Evolutionary conservation across 2,888 invertebrate genomes (phyloP).

Genomic region (Cephus rjabovi): DNA sequence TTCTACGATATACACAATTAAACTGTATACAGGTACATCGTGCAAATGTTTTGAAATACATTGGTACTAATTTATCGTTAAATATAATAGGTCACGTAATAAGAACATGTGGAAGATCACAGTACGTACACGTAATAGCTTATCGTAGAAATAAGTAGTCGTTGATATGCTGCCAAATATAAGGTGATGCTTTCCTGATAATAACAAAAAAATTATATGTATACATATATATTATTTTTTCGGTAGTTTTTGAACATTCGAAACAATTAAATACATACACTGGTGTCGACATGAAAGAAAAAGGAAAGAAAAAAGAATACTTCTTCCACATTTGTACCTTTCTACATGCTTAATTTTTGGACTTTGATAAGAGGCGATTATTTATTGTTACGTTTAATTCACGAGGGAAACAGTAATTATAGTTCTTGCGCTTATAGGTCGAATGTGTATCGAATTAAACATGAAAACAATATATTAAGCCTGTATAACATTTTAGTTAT

Average conservation of each 20-base stretch:
- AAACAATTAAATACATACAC: background rate
- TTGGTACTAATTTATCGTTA: background rate
- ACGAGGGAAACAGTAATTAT: background rate
- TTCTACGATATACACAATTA: background rate
- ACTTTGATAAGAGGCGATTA: background rate
- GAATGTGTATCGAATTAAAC: background rate
- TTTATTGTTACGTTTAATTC: background rate
- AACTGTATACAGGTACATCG: background rate
- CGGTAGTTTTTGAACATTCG: background rate
- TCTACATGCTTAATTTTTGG: background rate
- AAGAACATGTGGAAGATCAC: background rate
- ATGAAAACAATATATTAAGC: background rate
- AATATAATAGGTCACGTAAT: constrained; percentile 1
- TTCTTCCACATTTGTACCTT: constrained; percentile 3
- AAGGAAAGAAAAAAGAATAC: background rate
- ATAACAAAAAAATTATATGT: background rate
- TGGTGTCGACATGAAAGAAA: background rate
- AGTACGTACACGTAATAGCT: background rate
- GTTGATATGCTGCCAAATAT: constrained; percentile 53
- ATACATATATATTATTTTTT: constrained; percentile 1
- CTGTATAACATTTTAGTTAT: background rate
- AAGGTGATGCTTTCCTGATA: constrained; percentile 29
- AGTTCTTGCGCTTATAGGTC: background rate
- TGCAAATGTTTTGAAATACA: constrained; percentile 4
- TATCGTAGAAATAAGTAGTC: constrained; percentile 35